phyloP scores from a whole-genome alignment of 2,113 vertebrate species.

The Eonycteris spelaea region DNA sequence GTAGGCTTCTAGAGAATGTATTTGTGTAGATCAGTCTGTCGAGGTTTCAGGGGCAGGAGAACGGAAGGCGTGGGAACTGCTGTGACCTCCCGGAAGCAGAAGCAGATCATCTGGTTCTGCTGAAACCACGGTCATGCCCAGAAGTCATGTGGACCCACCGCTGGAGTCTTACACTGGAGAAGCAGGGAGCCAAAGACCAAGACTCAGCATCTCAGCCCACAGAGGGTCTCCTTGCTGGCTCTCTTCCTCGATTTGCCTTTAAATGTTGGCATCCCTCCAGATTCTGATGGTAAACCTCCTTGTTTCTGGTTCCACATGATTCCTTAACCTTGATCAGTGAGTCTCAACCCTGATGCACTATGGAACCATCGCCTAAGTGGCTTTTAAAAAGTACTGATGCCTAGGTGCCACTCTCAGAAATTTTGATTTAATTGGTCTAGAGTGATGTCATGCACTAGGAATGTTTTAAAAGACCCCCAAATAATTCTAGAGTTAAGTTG shows the following conservation, averaged over 20 bases:
- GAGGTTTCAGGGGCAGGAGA: background rate
- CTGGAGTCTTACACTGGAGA: background rate
- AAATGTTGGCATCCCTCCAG: background rate
- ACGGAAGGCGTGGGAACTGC: background rate
- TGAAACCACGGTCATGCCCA: background rate
- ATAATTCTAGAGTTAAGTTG: background rate
- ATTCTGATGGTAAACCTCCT: background rate
- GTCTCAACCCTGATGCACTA: background rate
- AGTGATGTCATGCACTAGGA: background rate
- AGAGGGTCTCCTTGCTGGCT: background rate
- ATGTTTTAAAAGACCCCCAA: background rate
- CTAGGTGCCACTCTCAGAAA: background rate
- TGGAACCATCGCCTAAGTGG: background rate
- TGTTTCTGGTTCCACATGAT: background rate
- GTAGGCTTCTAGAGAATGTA: background rate
- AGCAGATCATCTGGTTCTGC: background rate
- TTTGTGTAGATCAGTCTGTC: background rate
- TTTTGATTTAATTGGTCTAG: background rate
- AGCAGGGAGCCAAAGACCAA: background rate
- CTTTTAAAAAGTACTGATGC: background rate
- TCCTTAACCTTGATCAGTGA: background rate
- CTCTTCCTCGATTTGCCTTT: background rate
- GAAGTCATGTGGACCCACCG: background rate
- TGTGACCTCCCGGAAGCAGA: background rate
- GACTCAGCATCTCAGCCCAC: background rate